Evolutionary conservation across 2,797 vertebrate species (phyloP).

Genomic region (Zenarchopterus dispar): DNA sequence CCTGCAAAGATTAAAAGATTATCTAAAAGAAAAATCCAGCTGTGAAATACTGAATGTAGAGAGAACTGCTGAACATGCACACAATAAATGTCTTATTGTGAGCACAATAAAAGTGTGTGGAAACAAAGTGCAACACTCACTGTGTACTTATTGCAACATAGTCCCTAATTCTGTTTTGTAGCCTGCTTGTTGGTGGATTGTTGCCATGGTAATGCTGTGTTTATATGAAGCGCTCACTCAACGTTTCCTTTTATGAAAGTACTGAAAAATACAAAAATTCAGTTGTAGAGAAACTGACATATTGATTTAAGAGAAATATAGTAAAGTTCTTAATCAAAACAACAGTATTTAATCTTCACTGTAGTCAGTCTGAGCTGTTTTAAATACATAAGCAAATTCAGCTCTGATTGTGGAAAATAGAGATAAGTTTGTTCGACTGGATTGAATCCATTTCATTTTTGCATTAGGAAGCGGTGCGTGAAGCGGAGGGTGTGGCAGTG

Average conservation of each 20-base stretch:
- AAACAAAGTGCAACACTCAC: background rate
- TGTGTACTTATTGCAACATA: constrained; percentile 11
- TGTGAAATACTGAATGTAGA: background rate
- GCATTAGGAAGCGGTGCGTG: constrained; percentile 74
- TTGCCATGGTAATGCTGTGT: constrained; percentile 17
- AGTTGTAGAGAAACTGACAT: background rate
- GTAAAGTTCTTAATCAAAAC: background rate
- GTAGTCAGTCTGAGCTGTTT: background rate
- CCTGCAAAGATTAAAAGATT: background rate
- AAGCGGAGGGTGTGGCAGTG: constrained; percentile 69
- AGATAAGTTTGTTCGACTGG: constrained; percentile 13
- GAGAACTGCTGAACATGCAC: background rate
- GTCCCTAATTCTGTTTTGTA: constrained; percentile 4
- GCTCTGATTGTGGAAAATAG: background rate
- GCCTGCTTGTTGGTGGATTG: constrained; percentile 31
- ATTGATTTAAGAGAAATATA: background rate
- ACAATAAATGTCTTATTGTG: background rate
- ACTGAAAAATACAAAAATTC: background rate
- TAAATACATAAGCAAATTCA: background rate
- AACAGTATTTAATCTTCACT: background rate
- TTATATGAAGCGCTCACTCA: constrained; percentile 5
- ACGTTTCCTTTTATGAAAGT: background rate
- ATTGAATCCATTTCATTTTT: constrained; percentile 21
- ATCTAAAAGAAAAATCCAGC: background rate
- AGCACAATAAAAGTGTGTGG: too few relatives aligned